phyloP scores from a whole-genome alignment of 2,888 invertebrate species.

The Timema podura region DNA sequence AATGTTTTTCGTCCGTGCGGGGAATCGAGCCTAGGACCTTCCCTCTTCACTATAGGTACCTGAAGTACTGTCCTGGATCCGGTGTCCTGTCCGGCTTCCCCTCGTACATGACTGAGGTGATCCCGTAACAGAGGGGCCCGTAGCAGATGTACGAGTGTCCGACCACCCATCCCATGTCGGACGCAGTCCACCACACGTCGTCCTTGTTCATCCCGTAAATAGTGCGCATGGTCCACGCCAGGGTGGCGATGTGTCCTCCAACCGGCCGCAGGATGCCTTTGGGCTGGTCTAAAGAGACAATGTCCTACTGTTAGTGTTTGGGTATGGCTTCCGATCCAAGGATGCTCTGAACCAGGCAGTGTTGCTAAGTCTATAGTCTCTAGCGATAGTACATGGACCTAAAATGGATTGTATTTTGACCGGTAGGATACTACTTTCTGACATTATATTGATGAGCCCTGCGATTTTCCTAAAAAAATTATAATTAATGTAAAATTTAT shows the following conservation, averaged over 20 bases:
- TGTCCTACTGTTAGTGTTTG: no score
- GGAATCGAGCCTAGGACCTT: no score
- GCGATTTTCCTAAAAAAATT: no score
- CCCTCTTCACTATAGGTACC: conserved; percentile 48
- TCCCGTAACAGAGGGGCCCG: conserved; percentile 76
- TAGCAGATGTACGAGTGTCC: conserved; percentile 95
- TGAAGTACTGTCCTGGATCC: conserved; percentile 86
- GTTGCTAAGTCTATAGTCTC: no score
- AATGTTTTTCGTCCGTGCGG: no score
- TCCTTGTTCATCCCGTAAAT: conserved; percentile 74
- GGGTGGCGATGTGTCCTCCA: conserved; percentile 81
- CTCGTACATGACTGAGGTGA: conserved; percentile 80
- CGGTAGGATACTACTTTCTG: no score
- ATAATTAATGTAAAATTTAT: no score
- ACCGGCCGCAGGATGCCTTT: conserved; percentile 84
- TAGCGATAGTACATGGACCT: no score
- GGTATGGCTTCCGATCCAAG: no score
- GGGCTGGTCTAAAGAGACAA: conserved; percentile 49
- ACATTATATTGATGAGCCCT: no score
- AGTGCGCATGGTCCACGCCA: conserved; percentile 79
- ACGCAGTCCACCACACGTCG: conserved; percentile 89
- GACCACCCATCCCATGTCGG: conserved; percentile 89
- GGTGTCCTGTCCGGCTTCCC: conserved; percentile 95
- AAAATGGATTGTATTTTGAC: no score
- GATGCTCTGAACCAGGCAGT: no score